Evolutionary conservation across 2,113 vertebrate species (phyloP).

Genomic region (Nothobranchius furzeri): DNA sequence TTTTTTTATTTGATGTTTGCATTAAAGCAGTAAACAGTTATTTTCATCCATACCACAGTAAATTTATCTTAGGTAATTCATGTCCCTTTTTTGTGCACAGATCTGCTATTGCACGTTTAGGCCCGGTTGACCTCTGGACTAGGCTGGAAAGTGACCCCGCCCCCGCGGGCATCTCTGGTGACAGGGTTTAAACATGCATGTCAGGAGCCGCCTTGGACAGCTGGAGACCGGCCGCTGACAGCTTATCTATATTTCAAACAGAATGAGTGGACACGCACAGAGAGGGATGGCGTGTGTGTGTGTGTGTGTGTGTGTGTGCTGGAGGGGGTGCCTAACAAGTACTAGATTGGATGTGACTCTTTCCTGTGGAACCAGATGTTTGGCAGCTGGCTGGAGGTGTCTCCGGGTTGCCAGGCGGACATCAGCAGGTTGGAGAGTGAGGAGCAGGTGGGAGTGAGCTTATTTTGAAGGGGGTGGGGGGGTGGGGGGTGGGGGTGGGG

Average conservation of each 20-base stretch:
- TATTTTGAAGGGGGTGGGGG: too few species aligned
- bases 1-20: too few species aligned
- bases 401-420: conserved; percentile 69
- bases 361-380: conserved; percentile 37
- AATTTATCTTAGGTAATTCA: too few species aligned
- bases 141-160: conserved; percentile 42
- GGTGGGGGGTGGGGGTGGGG: too few species aligned
- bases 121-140: conserved; percentile 17
- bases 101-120: background rate
- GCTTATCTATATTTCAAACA: conserved; percentile 71
- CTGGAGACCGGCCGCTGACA: conserved; percentile 54
- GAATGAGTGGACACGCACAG: conserved; percentile 29
- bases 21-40: too few species aligned
- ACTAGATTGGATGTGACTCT: conserved; percentile 44
- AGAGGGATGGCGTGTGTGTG: conserved; percentile 8
- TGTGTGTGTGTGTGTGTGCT: too few species aligned
- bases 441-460: too few species aligned
- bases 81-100: background rate
- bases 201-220: conserved; percentile 36
- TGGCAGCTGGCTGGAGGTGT: conserved; percentile 39
- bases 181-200: conserved; percentile 63
- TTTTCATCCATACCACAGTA: too few species aligned
- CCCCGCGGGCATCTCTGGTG: conserved; percentile 44
- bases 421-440: conserved; percentile 12
- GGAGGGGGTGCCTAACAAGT: conserved; percentile 14